Evolutionary conservation across 2,888 invertebrate genomes (phyloP), one percentile per base, ranked within the genome.

Genomic region (Copidosoma aretas): DNA sequence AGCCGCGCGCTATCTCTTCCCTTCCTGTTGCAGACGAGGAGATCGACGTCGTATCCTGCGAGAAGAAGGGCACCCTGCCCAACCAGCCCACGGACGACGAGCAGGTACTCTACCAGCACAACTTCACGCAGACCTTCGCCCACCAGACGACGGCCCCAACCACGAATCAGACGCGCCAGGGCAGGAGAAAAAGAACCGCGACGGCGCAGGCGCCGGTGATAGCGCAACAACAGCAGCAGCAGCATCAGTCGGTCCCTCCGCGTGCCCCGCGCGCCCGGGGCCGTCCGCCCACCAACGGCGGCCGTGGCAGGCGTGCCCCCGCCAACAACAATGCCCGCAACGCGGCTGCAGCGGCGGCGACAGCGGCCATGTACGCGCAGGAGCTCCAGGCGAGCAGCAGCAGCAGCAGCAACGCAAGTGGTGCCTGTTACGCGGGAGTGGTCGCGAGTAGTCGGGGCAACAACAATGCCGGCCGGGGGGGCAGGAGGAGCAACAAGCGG

Each of bases 21-120:
- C 8, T 32, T 32, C 17, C 2, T 87, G 86, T 90, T 89, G 72
- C 88, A 91, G 92, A 91, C 82, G 79, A 79, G 66, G 93, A 93
- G 87, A 93, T 93, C 79, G 94, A 94, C 82, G 94, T 93, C 64
- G 93, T 93, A 63, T 90, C 91, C 0, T 85, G 91, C 73, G 89
- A 89, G 72, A 89, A 89, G 24, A 74, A 73, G 67, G 73, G 66
- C 60, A 84, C 85, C 0, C 82, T 92, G 60, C 92, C 92, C 39
- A 91, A 89, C 70, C 89, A 90, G 81, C 91, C 92, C 17, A 90
- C 90, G 22, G 87, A 87, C 43, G 88, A 88, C 72, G 91, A 91
- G 82, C 88, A 90, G 68, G 89, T 90, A 72, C 89, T 89, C 72
- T 84, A 90, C 62, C 84, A 85, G 72, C 73, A 76, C 52, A 78